A percentile compares a stretch with the other conserved stretches of the same genome.
Evolutionary conservation across 2,888 invertebrate genomes (phyloP).

Genomic region (Steromphala cineraria): DNA sequence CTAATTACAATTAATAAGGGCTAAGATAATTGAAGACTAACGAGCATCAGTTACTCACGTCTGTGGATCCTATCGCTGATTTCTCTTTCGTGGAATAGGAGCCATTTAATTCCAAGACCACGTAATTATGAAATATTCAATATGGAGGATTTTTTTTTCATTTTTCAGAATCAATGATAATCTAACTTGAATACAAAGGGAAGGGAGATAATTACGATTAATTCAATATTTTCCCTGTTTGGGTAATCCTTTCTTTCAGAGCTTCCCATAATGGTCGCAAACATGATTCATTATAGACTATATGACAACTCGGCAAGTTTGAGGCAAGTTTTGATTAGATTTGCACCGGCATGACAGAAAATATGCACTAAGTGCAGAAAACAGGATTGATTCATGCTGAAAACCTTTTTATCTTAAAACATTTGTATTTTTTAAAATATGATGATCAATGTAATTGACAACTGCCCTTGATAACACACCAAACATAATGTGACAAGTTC

Average conservation of each 20-base stretch:
- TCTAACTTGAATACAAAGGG: not conserved
- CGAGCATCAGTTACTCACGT: not conserved
- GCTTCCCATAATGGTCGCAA: not conserved
- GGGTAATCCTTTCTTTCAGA: not conserved
- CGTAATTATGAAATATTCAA: slow-evolving; percentile 2
- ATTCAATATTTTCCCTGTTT: not conserved
- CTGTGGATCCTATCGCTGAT: not conserved
- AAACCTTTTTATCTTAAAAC: not conserved
- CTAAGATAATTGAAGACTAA: not conserved
- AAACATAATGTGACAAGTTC: too few relatives aligned
- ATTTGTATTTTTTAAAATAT: not conserved
- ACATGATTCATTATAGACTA: not conserved
- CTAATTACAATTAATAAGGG: slow-evolving; percentile 5
- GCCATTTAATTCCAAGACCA: not conserved
- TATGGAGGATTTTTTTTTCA: not conserved
- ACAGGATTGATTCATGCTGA: not conserved
- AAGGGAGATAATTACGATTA: not conserved
- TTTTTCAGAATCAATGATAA: slow-evolving; percentile 1
- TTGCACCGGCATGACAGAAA: not conserved
- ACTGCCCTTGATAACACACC: too few relatives aligned
- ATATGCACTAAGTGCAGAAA: not conserved
- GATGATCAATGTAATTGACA: too few relatives aligned
- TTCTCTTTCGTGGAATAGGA: not conserved
- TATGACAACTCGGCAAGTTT: not conserved
- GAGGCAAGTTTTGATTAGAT: not conserved